A percentile compares a stretch with the other conserved stretches of the same genome.
phyloP scores from a whole-genome alignment of 2,113 vertebrate genomes.

The Tetraodon nigroviridis region DNA sequence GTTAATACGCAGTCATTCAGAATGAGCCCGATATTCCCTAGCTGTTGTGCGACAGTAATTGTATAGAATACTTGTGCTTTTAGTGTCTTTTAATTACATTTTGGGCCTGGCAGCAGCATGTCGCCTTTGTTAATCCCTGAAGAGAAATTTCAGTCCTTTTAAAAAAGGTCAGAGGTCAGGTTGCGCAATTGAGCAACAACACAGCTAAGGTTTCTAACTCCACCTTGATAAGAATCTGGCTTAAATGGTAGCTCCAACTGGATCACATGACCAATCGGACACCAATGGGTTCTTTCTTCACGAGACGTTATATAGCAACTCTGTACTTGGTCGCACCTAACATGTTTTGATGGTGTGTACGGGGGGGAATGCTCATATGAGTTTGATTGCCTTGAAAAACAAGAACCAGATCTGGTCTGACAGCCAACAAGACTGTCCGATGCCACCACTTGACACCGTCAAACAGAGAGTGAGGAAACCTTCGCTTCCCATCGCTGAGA shows the following conservation, averaged over 20 bases:
- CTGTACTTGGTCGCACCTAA: slow-evolving; percentile 8
- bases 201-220: background rate
- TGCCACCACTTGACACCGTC: slow-evolving; percentile 23
- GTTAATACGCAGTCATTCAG: slow-evolving; percentile 39
- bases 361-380: slow-evolving; percentile 33
- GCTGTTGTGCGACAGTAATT: background rate
- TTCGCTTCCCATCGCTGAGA: slow-evolving; percentile 19
- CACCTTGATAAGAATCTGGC: background rate
- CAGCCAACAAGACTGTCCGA: slow-evolving; percentile 27
- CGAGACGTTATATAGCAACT: slow-evolving; percentile 26
- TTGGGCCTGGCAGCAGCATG: background rate
- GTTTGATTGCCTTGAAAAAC: slow-evolving; percentile 42
- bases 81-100: slow-evolving; percentile 13
- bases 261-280: slow-evolving; percentile 9
- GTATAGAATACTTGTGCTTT: slow-evolving; percentile 7
- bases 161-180: slow-evolving; percentile 29
- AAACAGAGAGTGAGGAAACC: slow-evolving; percentile 27
- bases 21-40: slow-evolving; percentile 14
- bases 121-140: slow-evolving; percentile 5
- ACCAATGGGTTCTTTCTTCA: slow-evolving; percentile 9
- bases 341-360: slow-evolving; percentile 4
- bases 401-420: slow-evolving; percentile 22
- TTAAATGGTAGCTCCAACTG: slow-evolving; percentile 4
- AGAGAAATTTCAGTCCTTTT: background rate
- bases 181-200: background rate